Evolutionary conservation across 2,113 vertebrate species (phyloP).

Genomic region (Paramisgurnus dabryanus): DNA sequence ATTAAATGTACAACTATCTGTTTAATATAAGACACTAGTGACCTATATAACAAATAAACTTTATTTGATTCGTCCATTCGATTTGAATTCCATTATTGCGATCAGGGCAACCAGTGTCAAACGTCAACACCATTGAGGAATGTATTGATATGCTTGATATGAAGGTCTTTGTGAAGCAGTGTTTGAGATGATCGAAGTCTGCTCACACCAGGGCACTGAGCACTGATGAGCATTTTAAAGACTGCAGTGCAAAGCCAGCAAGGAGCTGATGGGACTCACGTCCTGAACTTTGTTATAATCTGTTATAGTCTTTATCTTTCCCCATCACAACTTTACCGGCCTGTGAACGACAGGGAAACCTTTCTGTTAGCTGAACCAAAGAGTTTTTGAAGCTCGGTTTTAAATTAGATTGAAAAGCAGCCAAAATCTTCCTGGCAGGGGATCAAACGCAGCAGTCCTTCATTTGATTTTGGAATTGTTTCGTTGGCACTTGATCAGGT

Average conservation of each 20-base stretch:
- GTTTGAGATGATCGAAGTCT: background rate
- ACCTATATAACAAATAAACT: no score
- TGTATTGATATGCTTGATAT: background rate
- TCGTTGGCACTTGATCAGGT: conserved; percentile 10
- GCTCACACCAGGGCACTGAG: background rate
- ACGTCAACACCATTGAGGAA: background rate
- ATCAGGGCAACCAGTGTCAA: background rate
- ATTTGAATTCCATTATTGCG: background rate
- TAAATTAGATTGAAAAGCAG: conserved; percentile 26
- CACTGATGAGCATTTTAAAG: conserved; percentile 1
- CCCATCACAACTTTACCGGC: conserved; percentile 1
- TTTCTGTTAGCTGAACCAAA: conserved; percentile 26
- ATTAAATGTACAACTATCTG: no score
- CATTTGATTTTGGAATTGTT: conserved; percentile 27
- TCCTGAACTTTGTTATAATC: conserved; percentile 11
- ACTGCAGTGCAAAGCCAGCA: background rate
- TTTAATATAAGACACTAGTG: no score
- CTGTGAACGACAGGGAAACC: conserved; percentile 26
- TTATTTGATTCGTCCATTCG: no score
- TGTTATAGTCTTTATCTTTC: background rate
- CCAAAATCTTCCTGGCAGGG: background rate
- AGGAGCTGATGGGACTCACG: background rate
- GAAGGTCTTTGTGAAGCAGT: background rate
- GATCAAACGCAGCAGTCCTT: conserved; percentile 22
- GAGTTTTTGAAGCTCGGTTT: background rate